These are phyloP conservation scores for Lophotis ruficrista DNA, from an alignment of 2,113 vertebrate genomes.

Conservation along the genomic window DNA sequence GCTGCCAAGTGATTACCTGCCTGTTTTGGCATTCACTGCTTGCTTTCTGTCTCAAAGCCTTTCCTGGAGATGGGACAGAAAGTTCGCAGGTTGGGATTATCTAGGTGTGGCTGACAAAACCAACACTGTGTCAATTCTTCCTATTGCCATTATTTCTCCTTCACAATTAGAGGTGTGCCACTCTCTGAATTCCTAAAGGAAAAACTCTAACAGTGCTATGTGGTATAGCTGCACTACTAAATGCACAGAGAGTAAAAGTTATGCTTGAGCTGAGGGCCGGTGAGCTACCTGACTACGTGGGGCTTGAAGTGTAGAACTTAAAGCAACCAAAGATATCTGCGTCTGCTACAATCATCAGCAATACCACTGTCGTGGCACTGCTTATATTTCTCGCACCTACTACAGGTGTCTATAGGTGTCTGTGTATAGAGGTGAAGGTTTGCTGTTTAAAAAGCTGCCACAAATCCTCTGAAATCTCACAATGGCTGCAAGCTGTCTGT, in stretches of 20 bases:
- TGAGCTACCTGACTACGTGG: background rate
- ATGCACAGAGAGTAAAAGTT: background rate
- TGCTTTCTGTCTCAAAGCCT: background rate
- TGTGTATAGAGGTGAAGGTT: background rate
- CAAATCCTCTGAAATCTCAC: background rate
- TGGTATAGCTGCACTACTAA: background rate
- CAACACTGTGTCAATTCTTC: background rate
- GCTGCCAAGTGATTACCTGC: constrained; percentile 52
- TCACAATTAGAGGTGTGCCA: background rate
- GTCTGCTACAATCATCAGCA: background rate
- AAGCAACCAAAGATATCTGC: background rate
- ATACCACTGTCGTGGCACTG: background rate
- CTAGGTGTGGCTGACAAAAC: background rate
- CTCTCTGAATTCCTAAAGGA: background rate
- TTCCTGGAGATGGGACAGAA: background rate
- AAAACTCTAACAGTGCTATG: background rate
- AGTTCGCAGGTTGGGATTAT: background rate
- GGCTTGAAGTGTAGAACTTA: background rate
- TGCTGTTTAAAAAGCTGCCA: background rate
- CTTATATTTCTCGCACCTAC: background rate
- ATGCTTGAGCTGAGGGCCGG: background rate
- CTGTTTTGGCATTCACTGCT: constrained; percentile 32
- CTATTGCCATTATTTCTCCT: background rate
- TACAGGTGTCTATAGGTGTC: background rate
- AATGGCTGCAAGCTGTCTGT: background rate